phyloP scores from a whole-genome alignment of 2,113 vertebrate species.

The Oostethus manadensis region DNA sequence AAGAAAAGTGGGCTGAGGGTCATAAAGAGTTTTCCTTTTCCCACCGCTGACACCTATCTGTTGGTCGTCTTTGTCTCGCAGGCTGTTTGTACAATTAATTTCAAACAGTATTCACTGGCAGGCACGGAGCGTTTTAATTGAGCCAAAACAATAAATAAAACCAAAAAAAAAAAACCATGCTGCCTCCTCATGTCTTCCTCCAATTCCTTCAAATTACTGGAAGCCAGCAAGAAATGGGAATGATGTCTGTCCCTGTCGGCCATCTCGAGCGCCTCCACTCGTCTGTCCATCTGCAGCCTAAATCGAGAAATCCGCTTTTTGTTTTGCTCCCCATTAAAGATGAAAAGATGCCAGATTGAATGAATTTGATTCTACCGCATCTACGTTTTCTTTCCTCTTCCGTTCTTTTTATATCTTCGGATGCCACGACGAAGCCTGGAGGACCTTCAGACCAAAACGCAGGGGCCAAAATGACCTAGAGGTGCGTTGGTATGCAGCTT shows the following conservation, averaged over 20 bases:
- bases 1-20: slow-evolving; percentile 34
- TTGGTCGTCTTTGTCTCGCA: slow-evolving; percentile 53
- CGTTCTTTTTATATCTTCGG: slow-evolving; percentile 22
- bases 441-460: slow-evolving; percentile 5
- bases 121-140: slow-evolving; percentile 52
- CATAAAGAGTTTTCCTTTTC: slow-evolving; percentile 56
- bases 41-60: slow-evolving; percentile 49
- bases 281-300: slow-evolving; percentile 44
- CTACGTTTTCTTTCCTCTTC: slow-evolving; percentile 11
- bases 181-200: slow-evolving; percentile 45
- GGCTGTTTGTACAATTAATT: slow-evolving; percentile 70
- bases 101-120: slow-evolving; percentile 70
- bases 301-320: slow-evolving; percentile 36
- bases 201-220: slow-evolving; percentile 42
- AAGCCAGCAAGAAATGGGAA: slow-evolving; percentile 47
- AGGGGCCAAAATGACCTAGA: slow-evolving; percentile 20
- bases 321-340: slow-evolving; percentile 31
- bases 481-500: slow-evolving; percentile 12
- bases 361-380: slow-evolving; percentile 18
- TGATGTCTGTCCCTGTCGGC: slow-evolving; percentile 24
- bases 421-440: slow-evolving; percentile 31
- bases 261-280: slow-evolving; percentile 19
- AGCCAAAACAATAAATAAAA: slow-evolving; percentile 45
- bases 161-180: slow-evolving; percentile 40
- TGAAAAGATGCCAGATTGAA: slow-evolving; percentile 32